These are phyloP conservation scores for Antheraea yamamai DNA, from an alignment of 2,888 invertebrate species.

Conservation along the genomic window DNA sequence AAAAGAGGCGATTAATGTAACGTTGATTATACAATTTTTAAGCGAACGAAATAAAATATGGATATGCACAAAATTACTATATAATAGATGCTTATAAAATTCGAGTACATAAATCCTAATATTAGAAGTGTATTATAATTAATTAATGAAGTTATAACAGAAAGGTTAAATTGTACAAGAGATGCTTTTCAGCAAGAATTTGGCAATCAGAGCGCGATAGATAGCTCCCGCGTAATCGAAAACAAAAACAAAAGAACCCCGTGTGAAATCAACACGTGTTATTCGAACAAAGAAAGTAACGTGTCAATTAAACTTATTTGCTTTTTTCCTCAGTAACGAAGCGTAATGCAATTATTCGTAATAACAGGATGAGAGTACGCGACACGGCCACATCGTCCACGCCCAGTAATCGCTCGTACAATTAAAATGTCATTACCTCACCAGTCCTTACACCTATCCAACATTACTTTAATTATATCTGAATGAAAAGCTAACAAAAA, in stretches of 20 bases:
- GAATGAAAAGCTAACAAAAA: conserved; percentile 59
- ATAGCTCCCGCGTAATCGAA: background rate
- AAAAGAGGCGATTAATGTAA: too few relatives aligned
- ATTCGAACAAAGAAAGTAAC: conserved; percentile 75
- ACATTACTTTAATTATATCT: conserved; percentile 66
- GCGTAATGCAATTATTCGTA: conserved; percentile 81
- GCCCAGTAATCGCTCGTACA: conserved; percentile 73
- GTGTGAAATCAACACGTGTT: conserved; percentile 72
- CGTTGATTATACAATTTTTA: too few relatives aligned
- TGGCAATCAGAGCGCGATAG: background rate
- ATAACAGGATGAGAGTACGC: conserved; percentile 78
- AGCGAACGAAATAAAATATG: too few relatives aligned
- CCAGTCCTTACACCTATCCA: conserved; percentile 76
- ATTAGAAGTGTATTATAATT: background rate
- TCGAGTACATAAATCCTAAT: background rate
- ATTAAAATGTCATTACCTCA: conserved; percentile 80
- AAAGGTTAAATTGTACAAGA: background rate
- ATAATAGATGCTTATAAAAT: background rate
- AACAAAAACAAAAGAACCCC: conserved; percentile 29
- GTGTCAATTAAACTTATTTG: conserved; percentile 78
- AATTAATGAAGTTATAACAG: background rate
- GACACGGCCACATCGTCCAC: conserved; percentile 62
- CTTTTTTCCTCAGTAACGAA: conserved; percentile 78
- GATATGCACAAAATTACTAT: too few relatives aligned
- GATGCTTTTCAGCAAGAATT: background rate